Conservation (phyloP, 1,140 invertebrate genomes). For the Drosophila tropicalis region DNA sequence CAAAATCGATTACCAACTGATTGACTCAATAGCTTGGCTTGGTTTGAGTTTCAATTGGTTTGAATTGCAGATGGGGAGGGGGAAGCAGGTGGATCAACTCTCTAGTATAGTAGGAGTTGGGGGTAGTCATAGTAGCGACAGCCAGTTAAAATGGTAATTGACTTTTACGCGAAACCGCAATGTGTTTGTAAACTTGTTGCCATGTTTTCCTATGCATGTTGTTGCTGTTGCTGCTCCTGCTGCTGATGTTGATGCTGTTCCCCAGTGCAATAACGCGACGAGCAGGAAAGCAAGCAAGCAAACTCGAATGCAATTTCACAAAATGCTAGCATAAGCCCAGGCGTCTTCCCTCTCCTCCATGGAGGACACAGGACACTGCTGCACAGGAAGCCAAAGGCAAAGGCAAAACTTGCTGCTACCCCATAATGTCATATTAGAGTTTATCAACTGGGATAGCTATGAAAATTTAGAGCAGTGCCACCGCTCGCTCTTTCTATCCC, state of each 20-base stretch:
- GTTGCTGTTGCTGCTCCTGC: neutral
- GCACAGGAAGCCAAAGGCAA: constrained; percentile 47
- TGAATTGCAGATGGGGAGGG: neutral
- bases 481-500: neutral
- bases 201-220: constrained; percentile 48
- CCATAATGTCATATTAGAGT: constrained; percentile 78
- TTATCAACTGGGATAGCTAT: constrained; percentile 74
- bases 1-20: constrained; percentile 77
- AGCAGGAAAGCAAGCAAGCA: constrained; percentile 28
- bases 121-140: constrained; percentile 24
- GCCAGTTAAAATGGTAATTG: constrained; percentile 78
- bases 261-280: constrained; percentile 54
- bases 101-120: constrained; percentile 15
- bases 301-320: constrained; percentile 73
- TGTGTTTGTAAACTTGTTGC: constrained; percentile 80
- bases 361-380: neutral
- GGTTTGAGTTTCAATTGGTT: constrained; percentile 25
- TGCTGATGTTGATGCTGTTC: constrained; percentile 2
- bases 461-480: constrained; percentile 69
- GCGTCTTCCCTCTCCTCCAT: constrained; percentile 3
- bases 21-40: constrained; percentile 55
- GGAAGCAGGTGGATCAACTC: constrained; percentile 38
- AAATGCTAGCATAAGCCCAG: constrained; percentile 76
- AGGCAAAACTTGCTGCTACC: constrained; percentile 22
- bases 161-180: constrained; percentile 77